Evolutionary conservation across 1,140 invertebrate genomes (phyloP).

Genomic region (Brachionus calyciflorus): DNA sequence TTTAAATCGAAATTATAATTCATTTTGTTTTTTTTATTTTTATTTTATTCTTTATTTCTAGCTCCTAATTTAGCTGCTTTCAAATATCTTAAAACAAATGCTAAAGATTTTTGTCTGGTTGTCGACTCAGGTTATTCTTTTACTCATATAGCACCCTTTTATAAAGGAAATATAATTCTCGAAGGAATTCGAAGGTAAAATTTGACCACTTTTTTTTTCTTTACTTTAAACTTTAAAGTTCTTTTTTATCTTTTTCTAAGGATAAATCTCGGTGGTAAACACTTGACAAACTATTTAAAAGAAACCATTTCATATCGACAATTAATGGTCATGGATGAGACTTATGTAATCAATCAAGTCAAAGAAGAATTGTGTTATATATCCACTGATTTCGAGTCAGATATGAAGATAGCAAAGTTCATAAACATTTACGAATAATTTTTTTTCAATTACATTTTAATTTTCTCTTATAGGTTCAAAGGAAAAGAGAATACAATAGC

Average conservation of each 20-base stretch:
- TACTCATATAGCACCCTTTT: slow-evolving; percentile 87
- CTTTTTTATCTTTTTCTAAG: slow-evolving; percentile 54
- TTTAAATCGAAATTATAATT: background rate
- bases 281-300: slow-evolving; percentile 95
- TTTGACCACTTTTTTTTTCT: too few species aligned
- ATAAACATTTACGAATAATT: background rate
- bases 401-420: slow-evolving; percentile 75
- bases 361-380: slow-evolving; percentile 98
- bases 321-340: slow-evolving; percentile 97
- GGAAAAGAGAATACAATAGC: slow-evolving; percentile 67
- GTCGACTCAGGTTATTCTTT: slow-evolving; percentile 93
- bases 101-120: slow-evolving; percentile 60
- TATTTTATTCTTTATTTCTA: background rate
- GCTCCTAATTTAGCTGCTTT: slow-evolving; percentile 13
- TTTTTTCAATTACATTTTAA: slow-evolving; percentile 6
- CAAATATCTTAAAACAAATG: slow-evolving; percentile 19
- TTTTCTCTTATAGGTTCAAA: background rate
- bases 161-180: slow-evolving; percentile 79
- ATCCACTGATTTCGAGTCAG: slow-evolving; percentile 76
- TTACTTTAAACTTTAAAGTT: background rate
- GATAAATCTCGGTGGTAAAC: slow-evolving; percentile 92
- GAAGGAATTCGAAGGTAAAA: slow-evolving; percentile 59
- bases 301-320: slow-evolving; percentile 95
- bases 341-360: slow-evolving; percentile 94
- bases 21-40: background rate